phyloP scores from a whole-genome alignment of 2,797 vertebrate genomes.

The Aldrovandia affinis region DNA sequence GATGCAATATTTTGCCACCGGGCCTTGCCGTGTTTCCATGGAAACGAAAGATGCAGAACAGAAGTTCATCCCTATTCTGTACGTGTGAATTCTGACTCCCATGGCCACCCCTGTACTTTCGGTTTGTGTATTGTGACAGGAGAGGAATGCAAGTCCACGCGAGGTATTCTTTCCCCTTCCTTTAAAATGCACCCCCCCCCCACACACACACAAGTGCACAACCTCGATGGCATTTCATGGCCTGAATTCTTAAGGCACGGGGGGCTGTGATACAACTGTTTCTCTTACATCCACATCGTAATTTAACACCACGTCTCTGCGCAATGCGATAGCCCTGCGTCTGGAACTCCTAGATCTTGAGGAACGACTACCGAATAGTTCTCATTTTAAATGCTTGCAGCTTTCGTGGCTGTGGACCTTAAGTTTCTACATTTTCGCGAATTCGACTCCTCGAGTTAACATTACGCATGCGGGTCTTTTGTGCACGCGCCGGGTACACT shows the following conservation, averaged over 20 bases:
- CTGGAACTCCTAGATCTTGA: background rate
- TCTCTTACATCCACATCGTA: no score
- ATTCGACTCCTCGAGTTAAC: no score
- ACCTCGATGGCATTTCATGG: background rate
- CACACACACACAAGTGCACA: background rate
- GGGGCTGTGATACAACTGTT: no score
- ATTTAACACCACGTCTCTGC: no score
- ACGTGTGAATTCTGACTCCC: background rate
- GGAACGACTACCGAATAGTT: background rate
- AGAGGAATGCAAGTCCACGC: background rate
- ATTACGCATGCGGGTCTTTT: background rate
- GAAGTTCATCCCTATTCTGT: conserved; percentile 5
- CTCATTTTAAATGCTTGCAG: background rate
- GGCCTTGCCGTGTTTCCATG: background rate
- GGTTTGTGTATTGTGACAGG: background rate
- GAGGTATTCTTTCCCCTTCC: background rate
- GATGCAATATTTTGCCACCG: background rate
- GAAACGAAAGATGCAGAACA: conserved; percentile 9
- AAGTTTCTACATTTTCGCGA: background rate
- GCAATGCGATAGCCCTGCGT: no score
- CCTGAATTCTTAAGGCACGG: no score
- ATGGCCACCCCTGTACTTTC: background rate
- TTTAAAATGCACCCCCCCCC: no score
- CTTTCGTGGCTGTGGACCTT: background rate
- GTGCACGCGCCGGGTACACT: background rate